Conservation (phyloP, 2,113 vertebrate genomes). For the Salvelinus alpinus region DNA sequence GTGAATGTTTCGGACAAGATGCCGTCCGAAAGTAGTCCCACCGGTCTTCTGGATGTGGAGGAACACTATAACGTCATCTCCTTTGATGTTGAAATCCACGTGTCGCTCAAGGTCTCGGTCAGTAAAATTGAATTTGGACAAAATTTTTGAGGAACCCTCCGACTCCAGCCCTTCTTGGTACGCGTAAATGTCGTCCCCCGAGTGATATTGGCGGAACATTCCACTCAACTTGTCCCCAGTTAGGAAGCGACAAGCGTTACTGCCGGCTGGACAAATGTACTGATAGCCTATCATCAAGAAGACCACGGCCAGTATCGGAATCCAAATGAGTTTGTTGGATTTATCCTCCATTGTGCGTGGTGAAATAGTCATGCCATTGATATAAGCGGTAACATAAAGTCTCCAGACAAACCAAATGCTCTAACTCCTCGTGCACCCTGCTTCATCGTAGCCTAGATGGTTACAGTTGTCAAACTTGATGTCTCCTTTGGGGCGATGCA, state of each 20-base stretch:
- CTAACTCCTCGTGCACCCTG: neutral
- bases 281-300: constrained; percentile 88
- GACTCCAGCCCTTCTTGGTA: constrained; percentile 70
- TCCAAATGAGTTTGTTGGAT: constrained; percentile 85
- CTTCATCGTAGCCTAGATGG: neutral
- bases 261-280: constrained; percentile 82
- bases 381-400: neutral
- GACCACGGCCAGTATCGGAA: constrained; percentile 83
- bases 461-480: constrained; percentile 5
- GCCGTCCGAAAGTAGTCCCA: constrained; percentile 91
- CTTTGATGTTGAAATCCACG: constrained; percentile 85
- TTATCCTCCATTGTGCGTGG: constrained; percentile 84
- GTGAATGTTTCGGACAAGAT: constrained; percentile 92
- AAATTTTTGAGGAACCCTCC: constrained; percentile 65
- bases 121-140: constrained; percentile 81
- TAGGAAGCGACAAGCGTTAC: constrained; percentile 69
- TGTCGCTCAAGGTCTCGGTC: constrained; percentile 81
- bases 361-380: constrained; percentile 51
- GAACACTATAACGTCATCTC: constrained; percentile 92
- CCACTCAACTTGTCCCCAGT: constrained; percentile 49
- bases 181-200: constrained; percentile 38
- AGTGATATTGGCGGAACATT: constrained; percentile 41
- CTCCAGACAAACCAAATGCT: neutral
- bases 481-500: neutral
- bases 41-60: constrained; percentile 96